Percentiles rank a stretch among this genome's conserved stretches.
Evolutionary conservation across 2,113 vertebrate species (phyloP).

Genomic region (Phylloscopus trochilus): DNA sequence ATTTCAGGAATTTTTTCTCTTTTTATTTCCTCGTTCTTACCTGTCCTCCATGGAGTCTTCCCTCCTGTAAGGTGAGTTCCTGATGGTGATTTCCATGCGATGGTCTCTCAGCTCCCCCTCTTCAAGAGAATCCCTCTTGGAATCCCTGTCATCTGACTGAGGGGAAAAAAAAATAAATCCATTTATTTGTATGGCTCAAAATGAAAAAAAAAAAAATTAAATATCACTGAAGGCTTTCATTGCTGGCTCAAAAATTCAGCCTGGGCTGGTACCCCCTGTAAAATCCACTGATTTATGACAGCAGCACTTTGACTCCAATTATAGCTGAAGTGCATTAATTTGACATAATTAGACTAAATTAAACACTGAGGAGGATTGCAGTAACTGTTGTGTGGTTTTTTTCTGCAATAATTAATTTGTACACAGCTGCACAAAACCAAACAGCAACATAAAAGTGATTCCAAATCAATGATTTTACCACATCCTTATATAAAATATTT

Average conservation of each 20-base stretch:
- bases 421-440: neutral
- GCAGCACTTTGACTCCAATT: neutral
- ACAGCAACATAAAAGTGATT: neutral
- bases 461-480: neutral
- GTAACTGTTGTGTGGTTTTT: accelerated
- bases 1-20: neutral
- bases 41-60: constrained; percentile 95
- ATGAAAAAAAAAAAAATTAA: neutral
- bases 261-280: neutral
- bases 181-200: neutral
- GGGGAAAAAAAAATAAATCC: accelerated
- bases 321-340: neutral
- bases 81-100: constrained; percentile 97
- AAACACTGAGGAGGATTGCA: neutral
- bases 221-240: accelerated
- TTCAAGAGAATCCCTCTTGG: constrained; percentile 95
- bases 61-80: constrained; percentile 91
- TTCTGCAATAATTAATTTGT: neutral
- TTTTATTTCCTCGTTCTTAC: constrained; percentile 37
- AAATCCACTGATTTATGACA: neutral
- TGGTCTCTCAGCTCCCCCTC: constrained; percentile 98
- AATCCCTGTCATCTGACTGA: constrained; percentile 96
- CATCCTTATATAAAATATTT: neutral
- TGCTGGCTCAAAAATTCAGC: neutral
- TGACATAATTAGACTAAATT: neutral